These are phyloP conservation scores for Riparia riparia DNA, from an alignment of 2,113 vertebrate species.

Conservation along the genomic window DNA sequence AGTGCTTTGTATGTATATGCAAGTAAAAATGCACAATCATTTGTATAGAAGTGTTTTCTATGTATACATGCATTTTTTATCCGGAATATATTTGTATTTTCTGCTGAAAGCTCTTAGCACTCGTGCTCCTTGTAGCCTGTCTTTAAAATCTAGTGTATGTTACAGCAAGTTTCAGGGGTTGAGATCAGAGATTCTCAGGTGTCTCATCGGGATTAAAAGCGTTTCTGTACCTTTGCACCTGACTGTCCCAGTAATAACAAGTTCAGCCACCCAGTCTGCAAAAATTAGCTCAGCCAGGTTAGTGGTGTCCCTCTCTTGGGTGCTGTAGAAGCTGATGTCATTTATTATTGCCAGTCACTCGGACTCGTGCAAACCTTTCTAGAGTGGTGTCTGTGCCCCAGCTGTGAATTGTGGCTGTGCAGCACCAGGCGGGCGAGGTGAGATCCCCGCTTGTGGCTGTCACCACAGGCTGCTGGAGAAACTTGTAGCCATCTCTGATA, in stretches of 20 bases:
- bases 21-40: background rate
- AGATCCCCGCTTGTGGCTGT: background rate
- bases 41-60: background rate
- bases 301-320: accelerated
- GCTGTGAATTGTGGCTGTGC: background rate
- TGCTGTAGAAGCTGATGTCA: accelerated
- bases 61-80: background rate
- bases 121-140: background rate
- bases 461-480: background rate
- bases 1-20: background rate
- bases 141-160: background rate
- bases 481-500: background rate
- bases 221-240: background rate
- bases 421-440: accelerated
- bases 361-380: background rate
- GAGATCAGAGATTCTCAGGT: background rate
- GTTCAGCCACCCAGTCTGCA: background rate
- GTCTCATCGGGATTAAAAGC: background rate
- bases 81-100: background rate
- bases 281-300: background rate
- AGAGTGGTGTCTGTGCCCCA: background rate
- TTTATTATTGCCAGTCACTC: background rate
- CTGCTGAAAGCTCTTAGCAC: background rate
- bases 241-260: background rate
- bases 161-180: background rate